Conservation (phyloP, 2,113 vertebrate genomes). For the Sinosuthora webbiana region DNA sequence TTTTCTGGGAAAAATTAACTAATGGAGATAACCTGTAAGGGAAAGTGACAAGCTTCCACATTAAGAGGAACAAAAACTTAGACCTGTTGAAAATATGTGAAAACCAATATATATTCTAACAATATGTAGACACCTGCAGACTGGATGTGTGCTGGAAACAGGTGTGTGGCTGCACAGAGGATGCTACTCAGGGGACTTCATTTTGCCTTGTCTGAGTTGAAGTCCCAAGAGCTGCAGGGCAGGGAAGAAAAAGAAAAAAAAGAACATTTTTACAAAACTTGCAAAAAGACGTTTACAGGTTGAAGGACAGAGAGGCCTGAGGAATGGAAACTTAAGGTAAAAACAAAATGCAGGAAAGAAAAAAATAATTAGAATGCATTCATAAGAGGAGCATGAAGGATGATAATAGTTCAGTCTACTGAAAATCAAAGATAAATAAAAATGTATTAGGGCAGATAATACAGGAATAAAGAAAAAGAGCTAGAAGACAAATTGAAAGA, state of each 20-base stretch:
- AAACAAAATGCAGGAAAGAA: not conserved
- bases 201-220: not conserved
- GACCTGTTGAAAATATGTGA: not conserved
- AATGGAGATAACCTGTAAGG: not conserved
- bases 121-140: not conserved
- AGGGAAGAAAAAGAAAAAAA: not conserved
- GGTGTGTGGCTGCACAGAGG: not conserved
- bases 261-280: not conserved
- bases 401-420: not conserved
- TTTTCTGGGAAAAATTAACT: not conserved
- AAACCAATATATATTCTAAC: not conserved
- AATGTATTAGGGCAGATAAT: not conserved
- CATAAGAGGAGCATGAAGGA: not conserved
- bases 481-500: not conserved
- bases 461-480: not conserved
- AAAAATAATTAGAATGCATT: not conserved
- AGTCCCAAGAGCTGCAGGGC: not conserved
- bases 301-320: not conserved
- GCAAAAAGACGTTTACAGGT: not conserved
- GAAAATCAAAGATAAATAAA: not conserved
- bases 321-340: not conserved
- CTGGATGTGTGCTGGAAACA: not conserved
- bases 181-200: not conserved
- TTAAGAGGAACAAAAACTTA: not conserved
- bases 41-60: not conserved